These are phyloP conservation scores for Vanessa tameamea DNA, from an alignment of 1,140 invertebrate genomes.

Conservation along the genomic window DNA sequence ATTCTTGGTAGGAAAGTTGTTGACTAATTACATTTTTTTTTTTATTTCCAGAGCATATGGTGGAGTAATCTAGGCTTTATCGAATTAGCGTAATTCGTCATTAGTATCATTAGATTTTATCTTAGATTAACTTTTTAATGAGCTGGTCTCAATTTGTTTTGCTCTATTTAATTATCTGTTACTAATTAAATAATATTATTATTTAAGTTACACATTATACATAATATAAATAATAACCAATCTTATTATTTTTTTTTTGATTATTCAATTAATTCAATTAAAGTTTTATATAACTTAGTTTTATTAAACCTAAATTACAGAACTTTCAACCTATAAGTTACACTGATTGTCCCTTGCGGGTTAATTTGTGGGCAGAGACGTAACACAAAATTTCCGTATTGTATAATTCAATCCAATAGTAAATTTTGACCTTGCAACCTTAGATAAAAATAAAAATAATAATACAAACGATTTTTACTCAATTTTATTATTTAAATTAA, in stretches of 20 bases:
- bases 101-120: slow-evolving; percentile 32
- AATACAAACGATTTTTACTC: too few species aligned
- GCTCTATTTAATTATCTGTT: slow-evolving; percentile 20
- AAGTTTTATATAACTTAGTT: too few species aligned
- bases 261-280: too few species aligned
- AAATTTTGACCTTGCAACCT: too few species aligned
- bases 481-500: too few species aligned
- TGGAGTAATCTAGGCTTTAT: slow-evolving; percentile 52
- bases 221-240: too few species aligned
- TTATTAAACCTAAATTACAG: too few species aligned
- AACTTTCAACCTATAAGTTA: neutral
- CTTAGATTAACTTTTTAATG: slow-evolving; percentile 41
- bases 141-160: slow-evolving; percentile 58
- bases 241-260: too few species aligned
- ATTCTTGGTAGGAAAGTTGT: neutral
- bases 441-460: too few species aligned
- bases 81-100: slow-evolving; percentile 27
- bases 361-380: slow-evolving; percentile 3
- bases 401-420: neutral
- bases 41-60: slow-evolving; percentile 69
- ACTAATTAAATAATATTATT: neutral
- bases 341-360: neutral
- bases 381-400: neutral
- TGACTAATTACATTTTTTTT: slow-evolving; percentile 18
- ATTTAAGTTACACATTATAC: neutral